Evolutionary conservation across 2,113 vertebrate genomes (phyloP), one percentile per base, ranked within the genome.

Genomic region (Condylura cristata): DNA sequence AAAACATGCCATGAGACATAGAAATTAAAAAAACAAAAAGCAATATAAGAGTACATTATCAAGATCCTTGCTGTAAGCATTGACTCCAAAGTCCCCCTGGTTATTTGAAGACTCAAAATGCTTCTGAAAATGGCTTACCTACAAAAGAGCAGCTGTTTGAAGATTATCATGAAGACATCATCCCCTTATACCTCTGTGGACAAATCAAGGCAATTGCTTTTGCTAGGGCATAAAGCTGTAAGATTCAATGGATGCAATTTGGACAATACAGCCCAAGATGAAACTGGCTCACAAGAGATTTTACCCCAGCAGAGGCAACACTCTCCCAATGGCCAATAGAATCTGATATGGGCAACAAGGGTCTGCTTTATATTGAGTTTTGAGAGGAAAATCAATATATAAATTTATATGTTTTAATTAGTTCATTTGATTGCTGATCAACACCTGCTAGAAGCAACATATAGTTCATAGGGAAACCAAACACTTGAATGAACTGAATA

Each of bases 131-230:
- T 61, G 6, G 9, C 28, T 16, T 41, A 20, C 37, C 32, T 60
- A 30, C 65, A 76, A 81, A 82, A 72, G 10, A 79, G 63, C 86
- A 30, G 28, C 0, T 37, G 20, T 63, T 53, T 78, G 16, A 68
- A 1, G 2, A 34, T 1, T 58, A 2, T 22, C 41, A 20, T 6
- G 9, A 61, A 39, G 16, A 0, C 9, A 3, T 48, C n/a, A 75
- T 46, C 24, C 28, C 22, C n/a, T 3, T 63, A 8, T 60, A 48
- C 16, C 75, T 93, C 51, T 65, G 7, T 17, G 2, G 30, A 20
- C 46, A 65, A n/a, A 48, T 75, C 1, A 70, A 60, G 12, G 8
- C 53, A 26, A 2, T 48, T 80, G 1, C 39, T 80, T 74, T 87
- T 58, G 2, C 24, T 48, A 63, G 6, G 26, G 8, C n/a, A 44